Percentiles rank a stretch among this genome's conserved stretches.
phyloP scores from a whole-genome alignment of 1,140 invertebrate species.

The Ceratina calcarata region DNA sequence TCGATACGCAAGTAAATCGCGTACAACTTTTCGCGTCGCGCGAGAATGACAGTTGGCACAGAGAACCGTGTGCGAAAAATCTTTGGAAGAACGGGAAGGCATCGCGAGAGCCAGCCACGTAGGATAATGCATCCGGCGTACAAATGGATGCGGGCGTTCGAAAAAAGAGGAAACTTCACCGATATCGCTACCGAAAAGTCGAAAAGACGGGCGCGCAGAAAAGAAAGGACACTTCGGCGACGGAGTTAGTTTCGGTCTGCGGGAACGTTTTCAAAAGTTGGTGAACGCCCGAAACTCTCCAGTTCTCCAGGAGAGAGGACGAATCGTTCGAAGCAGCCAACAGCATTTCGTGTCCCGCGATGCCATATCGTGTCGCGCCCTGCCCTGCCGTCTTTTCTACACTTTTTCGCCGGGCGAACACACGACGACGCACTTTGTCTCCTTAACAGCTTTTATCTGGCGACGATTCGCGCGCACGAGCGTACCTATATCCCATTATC shows the following conservation, averaged over 20 bases:
- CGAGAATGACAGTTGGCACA: neutral
- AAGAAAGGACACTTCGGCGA: slow-evolving; percentile 28
- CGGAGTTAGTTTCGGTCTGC: slow-evolving; percentile 54
- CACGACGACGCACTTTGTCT: slow-evolving; percentile 53
- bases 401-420: slow-evolving; percentile 18
- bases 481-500: slow-evolving; percentile 58
- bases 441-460: slow-evolving; percentile 63
- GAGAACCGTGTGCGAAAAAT: neutral
- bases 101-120: slow-evolving; percentile 13
- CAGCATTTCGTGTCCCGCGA: neutral
- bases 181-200: slow-evolving; percentile 58
- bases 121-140: slow-evolving; percentile 53
- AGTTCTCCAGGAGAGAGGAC: neutral
- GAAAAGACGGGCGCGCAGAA: neutral
- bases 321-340: neutral
- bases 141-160: slow-evolving; percentile 46
- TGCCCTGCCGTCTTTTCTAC: neutral
- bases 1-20: no score
- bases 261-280: slow-evolving; percentile 62
- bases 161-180: slow-evolving; percentile 39
- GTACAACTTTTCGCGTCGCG: no score
- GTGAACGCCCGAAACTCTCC: neutral
- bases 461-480: slow-evolving; percentile 61
- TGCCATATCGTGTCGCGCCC: neutral
- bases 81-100: neutral